Conservation (phyloP, 2,113 vertebrate genomes). For the Dromas ardeola region DNA sequence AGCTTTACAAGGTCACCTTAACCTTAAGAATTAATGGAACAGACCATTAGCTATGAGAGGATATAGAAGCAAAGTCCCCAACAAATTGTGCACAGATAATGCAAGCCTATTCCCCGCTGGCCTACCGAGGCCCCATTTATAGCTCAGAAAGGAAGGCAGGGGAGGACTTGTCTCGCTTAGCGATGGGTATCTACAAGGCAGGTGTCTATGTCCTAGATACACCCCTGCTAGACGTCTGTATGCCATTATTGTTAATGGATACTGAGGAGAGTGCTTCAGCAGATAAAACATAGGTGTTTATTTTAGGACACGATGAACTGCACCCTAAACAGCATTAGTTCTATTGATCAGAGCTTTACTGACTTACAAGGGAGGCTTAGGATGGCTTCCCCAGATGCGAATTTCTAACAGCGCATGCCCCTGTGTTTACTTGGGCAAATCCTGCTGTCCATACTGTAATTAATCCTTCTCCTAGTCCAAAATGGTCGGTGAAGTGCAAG, state of each 20-base stretch:
- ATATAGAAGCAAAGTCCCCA: not conserved
- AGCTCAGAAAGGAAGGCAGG: not conserved
- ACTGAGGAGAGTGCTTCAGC: not conserved
- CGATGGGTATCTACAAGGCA: not conserved
- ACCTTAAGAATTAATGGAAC: constrained; percentile 48
- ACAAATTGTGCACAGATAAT: not conserved
- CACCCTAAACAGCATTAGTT: constrained; percentile 52
- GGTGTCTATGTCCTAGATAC: not conserved
- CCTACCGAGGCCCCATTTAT: not conserved
- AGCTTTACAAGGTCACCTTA: constrained; percentile 40
- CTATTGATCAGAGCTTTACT: constrained; percentile 56
- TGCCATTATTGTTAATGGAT: constrained; percentile 35
- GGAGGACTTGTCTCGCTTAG: not conserved
- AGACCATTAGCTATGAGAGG: constrained; percentile 10
- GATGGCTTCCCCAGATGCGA: not conserved
- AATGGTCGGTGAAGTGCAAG: not conserved
- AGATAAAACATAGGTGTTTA: constrained; percentile 44
- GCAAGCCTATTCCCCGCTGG: not conserved
- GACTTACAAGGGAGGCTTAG: constrained; percentile 17
- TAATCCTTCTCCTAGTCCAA: not conserved
- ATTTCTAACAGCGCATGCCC: not conserved
- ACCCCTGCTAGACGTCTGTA: not conserved
- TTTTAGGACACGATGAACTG: constrained; percentile 47
- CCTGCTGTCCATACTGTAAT: not conserved
- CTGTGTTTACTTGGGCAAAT: constrained; percentile 44